phyloP scores from a whole-genome alignment of 2,888 invertebrate genomes.

The Pristionchus mayeri region DNA sequence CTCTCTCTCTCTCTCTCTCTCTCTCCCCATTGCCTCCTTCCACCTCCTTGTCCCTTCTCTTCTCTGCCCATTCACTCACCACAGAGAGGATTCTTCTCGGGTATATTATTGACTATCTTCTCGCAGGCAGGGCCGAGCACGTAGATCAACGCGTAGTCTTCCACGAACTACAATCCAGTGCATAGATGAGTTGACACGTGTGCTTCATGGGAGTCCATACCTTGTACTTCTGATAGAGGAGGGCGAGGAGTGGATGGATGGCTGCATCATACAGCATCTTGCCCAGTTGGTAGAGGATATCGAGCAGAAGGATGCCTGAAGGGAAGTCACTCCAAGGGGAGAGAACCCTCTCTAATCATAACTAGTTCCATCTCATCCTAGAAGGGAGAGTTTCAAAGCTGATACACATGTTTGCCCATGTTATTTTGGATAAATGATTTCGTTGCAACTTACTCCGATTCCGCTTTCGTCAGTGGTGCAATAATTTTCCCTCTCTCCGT shows the following conservation, averaged over 20 bases:
- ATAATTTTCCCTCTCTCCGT: background rate
- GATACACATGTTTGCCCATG: no score
- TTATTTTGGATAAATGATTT: no score
- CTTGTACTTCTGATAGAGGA: constrained; percentile 60
- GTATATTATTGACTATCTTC: constrained; percentile 67
- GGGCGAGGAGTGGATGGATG: constrained; percentile 54
- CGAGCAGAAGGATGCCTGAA: constrained; percentile 51
- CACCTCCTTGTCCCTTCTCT: background rate
- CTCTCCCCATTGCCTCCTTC: background rate
- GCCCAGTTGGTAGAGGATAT: constrained; percentile 52
- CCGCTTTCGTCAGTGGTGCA: no score
- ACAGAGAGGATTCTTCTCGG: constrained; percentile 71
- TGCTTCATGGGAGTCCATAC: background rate
- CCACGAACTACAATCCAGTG: constrained; percentile 50
- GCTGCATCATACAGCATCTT: constrained; percentile 53
- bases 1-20: constrained; percentile 43
- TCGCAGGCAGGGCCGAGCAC: constrained; percentile 71
- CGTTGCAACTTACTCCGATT: no score
- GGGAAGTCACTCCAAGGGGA: background rate
- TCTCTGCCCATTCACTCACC: background rate
- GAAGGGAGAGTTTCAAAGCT: no score
- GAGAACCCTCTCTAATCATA: no score
- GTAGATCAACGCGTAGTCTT: constrained; percentile 66
- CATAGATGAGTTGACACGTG: no score
- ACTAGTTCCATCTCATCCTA: no score